Conservation (phyloP, 2,113 vertebrate species). For the Panthera leo region DNA sequence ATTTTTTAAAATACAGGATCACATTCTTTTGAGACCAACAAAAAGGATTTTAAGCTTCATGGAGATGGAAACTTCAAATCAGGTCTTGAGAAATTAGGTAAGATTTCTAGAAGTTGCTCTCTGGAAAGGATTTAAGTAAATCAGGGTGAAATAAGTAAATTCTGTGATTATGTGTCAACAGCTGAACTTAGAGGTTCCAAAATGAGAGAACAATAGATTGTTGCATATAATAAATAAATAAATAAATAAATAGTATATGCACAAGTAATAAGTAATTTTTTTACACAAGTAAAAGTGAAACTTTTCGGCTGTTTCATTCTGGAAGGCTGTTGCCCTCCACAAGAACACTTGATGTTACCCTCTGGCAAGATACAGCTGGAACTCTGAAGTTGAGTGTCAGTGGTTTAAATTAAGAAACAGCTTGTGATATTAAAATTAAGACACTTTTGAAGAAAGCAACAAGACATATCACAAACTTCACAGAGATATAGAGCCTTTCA, state of each 20-base stretch:
- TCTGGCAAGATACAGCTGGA: neutral
- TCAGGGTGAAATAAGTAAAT: neutral
- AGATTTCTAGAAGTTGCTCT: neutral
- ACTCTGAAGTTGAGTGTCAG: neutral
- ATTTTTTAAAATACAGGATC: neutral
- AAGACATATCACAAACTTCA: conserved; percentile 1
- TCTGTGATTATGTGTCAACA: neutral
- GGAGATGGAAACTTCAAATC: neutral
- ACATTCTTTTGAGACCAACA: neutral
- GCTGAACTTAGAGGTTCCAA: neutral
- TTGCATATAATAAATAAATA: neutral
- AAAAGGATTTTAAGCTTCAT: neutral
- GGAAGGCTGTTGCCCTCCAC: neutral
- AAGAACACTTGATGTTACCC: neutral
- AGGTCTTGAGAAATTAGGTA: neutral
- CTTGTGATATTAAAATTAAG: conserved; percentile 48
- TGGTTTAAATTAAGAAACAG: conserved; percentile 64
- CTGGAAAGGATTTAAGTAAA: neutral
- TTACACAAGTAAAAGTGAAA: neutral
- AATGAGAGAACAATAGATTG: neutral
- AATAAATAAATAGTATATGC: neutral
- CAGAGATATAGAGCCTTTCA: neutral
- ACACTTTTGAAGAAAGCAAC: conserved; percentile 50
- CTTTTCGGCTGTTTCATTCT: neutral
- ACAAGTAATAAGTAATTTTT: neutral